Evolutionary conservation across 2,113 vertebrate genomes (phyloP), one percentile per base, ranked within the genome.

Genomic region (Hiodon alosoides): DNA sequence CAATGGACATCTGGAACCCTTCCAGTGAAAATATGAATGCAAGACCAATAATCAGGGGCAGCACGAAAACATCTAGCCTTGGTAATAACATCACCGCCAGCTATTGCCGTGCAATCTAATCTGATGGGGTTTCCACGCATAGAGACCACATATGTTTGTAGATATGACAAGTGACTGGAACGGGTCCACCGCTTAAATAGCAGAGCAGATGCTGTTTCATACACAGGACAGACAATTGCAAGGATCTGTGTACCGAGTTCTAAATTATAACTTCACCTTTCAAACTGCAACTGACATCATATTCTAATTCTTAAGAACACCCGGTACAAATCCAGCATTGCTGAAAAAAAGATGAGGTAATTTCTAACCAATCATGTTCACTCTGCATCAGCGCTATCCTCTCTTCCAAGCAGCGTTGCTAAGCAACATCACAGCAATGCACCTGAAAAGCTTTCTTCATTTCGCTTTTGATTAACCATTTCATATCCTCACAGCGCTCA

Each of bases 341-440:
- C 85, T 85, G 76, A 83, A 85, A 82, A 73, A 70, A 71, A 78
- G 77, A 89, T 91, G 90, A 92, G 90, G 90, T 92, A 86, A 92
- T 87, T 81, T 85, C 81, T 78, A 84, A 79, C 91, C 91, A 92
- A 91, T 92, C 88, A 87, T 83, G 86, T 86, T 87, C 84, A 80
- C 76, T 83, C 90, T 87, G 87, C 89, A 90, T 88, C 83, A 86
- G 81, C 65, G 81, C 85, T 76, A 84, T 86, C 87, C 87, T 90
- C 83, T 81, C 80, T 50, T 79, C 81, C 82, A 77, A 52, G 64
- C 74, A 3, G 0, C 69, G 90, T 91, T 88, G 83, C 91, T 82
- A 83, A 81, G 91, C 83, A 90, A 92, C 90, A 87, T 69, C 76
- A 80, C 84, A 82, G 85, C 85, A 80, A 87, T 81, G 82, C 80